phyloP scores from a whole-genome alignment of 2,113 vertebrate species.

The Himantopus leucocephalus region DNA sequence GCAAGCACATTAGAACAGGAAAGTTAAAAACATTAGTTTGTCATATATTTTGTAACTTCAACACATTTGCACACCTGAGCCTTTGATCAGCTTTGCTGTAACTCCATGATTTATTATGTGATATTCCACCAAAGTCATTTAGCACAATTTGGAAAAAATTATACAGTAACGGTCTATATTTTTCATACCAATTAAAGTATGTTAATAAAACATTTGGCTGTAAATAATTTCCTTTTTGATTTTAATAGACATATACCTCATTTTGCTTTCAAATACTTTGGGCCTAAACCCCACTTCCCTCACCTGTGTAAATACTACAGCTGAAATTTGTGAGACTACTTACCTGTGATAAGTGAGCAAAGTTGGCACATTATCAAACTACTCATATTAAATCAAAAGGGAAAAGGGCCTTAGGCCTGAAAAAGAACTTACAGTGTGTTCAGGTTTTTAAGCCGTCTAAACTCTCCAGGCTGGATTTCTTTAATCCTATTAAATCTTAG shows the following conservation, averaged over 20 bases:
- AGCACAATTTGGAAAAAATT: background rate
- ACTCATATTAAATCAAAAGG: background rate
- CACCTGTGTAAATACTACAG: background rate
- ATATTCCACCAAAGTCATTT: background rate
- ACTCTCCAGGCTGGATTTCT: conserved; percentile 90
- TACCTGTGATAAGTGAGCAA: background rate
- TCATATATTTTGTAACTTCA: background rate
- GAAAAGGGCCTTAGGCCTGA: background rate
- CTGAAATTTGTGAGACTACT: background rate
- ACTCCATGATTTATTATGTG: background rate
- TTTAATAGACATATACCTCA: background rate
- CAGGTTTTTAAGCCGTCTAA: conserved; percentile 88
- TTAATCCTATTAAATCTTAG: conserved; percentile 97
- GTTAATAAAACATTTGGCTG: background rate
- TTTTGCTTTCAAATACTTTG: background rate
- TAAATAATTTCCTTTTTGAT: background rate
- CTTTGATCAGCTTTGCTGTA: background rate
- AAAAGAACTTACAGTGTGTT: conserved; percentile 92
- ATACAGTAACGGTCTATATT: background rate
- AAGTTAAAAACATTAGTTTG: background rate
- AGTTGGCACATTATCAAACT: background rate
- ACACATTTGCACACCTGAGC: background rate
- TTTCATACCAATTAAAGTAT: background rate
- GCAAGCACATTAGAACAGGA: background rate
- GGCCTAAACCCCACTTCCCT: background rate